Conservation (phyloP, 2,113 vertebrate genomes). For the Lutjanus erythropterus region DNA sequence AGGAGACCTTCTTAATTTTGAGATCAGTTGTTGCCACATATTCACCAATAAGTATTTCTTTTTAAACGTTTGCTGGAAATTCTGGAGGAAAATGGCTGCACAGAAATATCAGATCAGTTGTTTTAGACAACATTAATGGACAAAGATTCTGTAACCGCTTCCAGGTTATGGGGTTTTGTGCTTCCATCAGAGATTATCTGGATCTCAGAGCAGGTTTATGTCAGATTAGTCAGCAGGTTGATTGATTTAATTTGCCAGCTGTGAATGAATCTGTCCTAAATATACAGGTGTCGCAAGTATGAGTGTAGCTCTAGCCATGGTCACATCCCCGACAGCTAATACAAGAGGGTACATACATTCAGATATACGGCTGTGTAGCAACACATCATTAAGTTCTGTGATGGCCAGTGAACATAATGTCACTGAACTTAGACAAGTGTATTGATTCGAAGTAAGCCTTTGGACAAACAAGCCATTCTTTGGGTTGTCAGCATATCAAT, state of each 20-base stretch:
- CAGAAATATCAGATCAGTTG: neutral
- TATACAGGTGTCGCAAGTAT: neutral
- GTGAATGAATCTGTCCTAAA: constrained; percentile 14
- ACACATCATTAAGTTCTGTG: constrained; percentile 48
- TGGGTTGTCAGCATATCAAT: constrained; percentile 76
- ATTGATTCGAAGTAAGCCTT: constrained; percentile 79
- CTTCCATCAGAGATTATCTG: constrained; percentile 42
- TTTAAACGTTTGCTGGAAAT: neutral
- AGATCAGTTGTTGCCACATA: constrained; percentile 9
- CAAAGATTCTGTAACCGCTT: constrained; percentile 18
- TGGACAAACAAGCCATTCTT: constrained; percentile 77
- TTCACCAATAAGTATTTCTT: neutral
- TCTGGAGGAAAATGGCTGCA: neutral
- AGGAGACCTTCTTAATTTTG: neutral
- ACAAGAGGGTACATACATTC: neutral
- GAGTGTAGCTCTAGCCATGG: neutral
- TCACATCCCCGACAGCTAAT: constrained; percentile 2
- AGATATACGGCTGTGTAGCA: constrained; percentile 3
- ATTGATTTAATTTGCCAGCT: constrained; percentile 38
- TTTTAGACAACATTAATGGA: constrained; percentile 16
- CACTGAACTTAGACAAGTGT: constrained; percentile 57
- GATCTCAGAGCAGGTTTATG: constrained; percentile 30
- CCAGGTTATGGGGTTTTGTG: constrained; percentile 27
- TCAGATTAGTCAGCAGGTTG: constrained; percentile 28
- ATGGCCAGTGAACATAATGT: constrained; percentile 60